Conservation (phyloP, 2,797 vertebrate species). For the Kryptolebias ocellatus region DNA sequence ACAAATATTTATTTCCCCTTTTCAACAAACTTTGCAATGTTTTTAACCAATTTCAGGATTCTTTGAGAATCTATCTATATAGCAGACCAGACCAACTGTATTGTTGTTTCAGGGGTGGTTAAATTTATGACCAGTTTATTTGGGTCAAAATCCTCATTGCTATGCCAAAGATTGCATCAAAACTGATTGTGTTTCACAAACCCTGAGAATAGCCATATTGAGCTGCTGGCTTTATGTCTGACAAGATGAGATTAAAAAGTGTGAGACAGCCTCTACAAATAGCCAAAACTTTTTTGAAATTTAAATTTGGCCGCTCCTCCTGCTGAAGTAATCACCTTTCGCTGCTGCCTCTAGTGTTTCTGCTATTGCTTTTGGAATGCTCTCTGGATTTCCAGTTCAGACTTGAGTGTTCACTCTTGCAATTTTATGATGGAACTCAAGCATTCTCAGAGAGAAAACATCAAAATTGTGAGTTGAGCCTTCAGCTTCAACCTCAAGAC, state of each 20-base stretch:
- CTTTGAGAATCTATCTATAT: too few species aligned
- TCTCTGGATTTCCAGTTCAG: not conserved
- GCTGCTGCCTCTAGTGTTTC: not conserved
- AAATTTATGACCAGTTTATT: not conserved
- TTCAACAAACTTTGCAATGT: too few species aligned
- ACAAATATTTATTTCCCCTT: too few species aligned
- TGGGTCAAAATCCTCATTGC: not conserved
- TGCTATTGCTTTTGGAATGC: not conserved
- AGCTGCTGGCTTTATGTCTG: not conserved
- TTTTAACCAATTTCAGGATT: too few species aligned
- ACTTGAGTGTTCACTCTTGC: not conserved
- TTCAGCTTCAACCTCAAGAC: constrained; percentile 1
- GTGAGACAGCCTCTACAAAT: not conserved
- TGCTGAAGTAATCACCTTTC: not conserved
- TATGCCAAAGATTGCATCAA: too few species aligned
- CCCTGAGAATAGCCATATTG: not conserved
- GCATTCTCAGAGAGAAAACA: not conserved
- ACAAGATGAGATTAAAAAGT: not conserved
- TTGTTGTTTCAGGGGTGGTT: too few species aligned
- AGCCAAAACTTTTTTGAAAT: not conserved
- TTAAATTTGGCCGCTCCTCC: not conserved
- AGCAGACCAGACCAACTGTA: too few species aligned
- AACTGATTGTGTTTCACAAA: not conserved
- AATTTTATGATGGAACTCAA: not conserved
- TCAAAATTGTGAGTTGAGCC: not conserved